phyloP scores from a whole-genome alignment of 92 coral and sea anemone species.

The Desmophyllum pertusum region DNA sequence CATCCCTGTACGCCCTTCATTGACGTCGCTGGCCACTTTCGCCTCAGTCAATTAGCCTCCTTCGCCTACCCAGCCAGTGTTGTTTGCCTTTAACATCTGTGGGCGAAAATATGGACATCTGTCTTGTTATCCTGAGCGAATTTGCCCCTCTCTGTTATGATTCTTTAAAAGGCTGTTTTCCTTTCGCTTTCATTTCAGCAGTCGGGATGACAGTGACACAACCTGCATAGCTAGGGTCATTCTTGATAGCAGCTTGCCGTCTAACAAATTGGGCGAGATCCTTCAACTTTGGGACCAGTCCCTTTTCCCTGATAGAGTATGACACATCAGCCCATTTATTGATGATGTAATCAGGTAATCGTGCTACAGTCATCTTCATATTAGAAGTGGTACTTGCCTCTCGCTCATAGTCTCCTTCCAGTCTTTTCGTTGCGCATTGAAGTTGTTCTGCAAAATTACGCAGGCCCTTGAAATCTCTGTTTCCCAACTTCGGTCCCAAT shows the following conservation, averaged over 20 bases:
- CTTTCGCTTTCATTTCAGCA: slow-evolving; percentile 22
- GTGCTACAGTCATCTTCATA: slow-evolving; percentile 39
- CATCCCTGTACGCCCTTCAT: too few relatives aligned
- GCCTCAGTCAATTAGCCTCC: too few relatives aligned
- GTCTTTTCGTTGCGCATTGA: slow-evolving; percentile 31
- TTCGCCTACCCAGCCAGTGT: neutral
- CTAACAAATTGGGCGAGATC: slow-evolving; percentile 38
- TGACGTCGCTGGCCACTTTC: too few relatives aligned
- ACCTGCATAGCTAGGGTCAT: slow-evolving; percentile 24
- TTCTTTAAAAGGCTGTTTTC: neutral
- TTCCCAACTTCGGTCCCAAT: slow-evolving; percentile 38
- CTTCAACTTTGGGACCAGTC: slow-evolving; percentile 36
- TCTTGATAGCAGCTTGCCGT: slow-evolving; percentile 24
- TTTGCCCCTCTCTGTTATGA: slow-evolving; percentile 14
- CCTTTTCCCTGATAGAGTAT: slow-evolving; percentile 48
- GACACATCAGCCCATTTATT: slow-evolving; percentile 62
- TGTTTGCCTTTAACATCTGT: neutral
- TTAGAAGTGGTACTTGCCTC: slow-evolving; percentile 70
- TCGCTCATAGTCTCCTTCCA: slow-evolving; percentile 42
- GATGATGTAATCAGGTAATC: slow-evolving; percentile 48
- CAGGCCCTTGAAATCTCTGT: slow-evolving; percentile 42
- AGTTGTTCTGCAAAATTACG: slow-evolving; percentile 65
- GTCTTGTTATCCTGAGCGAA: slow-evolving; percentile 38
- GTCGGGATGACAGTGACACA: neutral
- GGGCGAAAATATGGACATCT: neutral